Base-by-base conservation (phyloP, 2,888 invertebrate genomes). In the Leuctra nigra region DNA sequence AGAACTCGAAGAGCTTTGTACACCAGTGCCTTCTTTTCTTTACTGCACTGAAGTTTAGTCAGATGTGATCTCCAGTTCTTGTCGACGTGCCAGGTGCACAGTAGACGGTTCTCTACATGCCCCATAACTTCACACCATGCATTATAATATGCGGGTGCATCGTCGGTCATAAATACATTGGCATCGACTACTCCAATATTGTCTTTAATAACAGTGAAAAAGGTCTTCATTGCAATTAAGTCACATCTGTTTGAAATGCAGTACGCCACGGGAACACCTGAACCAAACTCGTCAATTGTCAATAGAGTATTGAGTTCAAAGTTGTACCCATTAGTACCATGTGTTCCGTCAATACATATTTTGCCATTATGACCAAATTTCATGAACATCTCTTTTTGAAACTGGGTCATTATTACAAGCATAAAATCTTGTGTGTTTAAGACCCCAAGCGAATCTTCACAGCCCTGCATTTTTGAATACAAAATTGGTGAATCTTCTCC, bases 81-180 rank as follows among this genome's bases (percentile, higher is more conserved):
- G 38, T 65, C 65, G 9, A 66, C 59, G 50, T 64, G 64, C 67
- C 67, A 67, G 2, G 61, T 50, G 54, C 64, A 66, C 47, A 62
- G 59, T 25, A 65, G 41, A 25, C 54, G 24, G 22, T 58, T 39
- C 22, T 35, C 39, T 24, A 56, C 41, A 13, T 22, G 29, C 11
- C 29, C 29, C 29, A 29, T 29, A 11, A 29, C 29, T 11, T 7
- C 6, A 29, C 7, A 7, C 29, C 29, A 29, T 7, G 29, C 29
- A 11, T 29, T 29, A 11, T 7, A 6, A 29, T 29, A 29, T 7
- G 29, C 29, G 6, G 29, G 29, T 29, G 29, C 11, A 29, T 29
- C 29, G 7, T 29, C 29, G 11, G 29, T 29, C 29, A 29, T 29
- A 7, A 29, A 29, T 11, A 29, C 29, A 29, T 29, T 29, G 7